Percentiles rank a stretch among this genome's conserved stretches.
Conservation (phyloP, 2,888 invertebrate genomes). For the Troilus luridus region DNA sequence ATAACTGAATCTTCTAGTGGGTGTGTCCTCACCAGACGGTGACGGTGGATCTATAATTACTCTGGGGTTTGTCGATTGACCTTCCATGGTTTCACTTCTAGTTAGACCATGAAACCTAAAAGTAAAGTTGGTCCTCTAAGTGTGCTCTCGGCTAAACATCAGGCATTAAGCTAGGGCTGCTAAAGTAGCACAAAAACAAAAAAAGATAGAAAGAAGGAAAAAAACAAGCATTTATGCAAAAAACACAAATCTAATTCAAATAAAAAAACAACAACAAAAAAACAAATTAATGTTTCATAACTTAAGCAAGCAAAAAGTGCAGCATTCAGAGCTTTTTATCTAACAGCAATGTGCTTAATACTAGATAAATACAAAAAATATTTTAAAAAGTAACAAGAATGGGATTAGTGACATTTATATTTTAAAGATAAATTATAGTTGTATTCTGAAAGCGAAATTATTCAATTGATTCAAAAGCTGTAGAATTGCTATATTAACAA, state of each 20-base stretch:
- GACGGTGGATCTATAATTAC: slow-evolving; percentile 84
- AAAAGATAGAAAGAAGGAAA: slow-evolving; percentile 25
- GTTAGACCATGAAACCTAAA: slow-evolving; percentile 63
- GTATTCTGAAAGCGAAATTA: slow-evolving; percentile 42
- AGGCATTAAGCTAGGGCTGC: slow-evolving; percentile 13
- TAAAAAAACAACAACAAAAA: slow-evolving; percentile 36
- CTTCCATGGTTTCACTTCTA: slow-evolving; percentile 64
- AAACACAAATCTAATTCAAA: slow-evolving; percentile 26
- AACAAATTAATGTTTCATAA: slow-evolving; percentile 41
- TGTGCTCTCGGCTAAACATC: slow-evolving; percentile 56
- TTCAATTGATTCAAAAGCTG: neutral
- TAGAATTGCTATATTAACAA: neutral
- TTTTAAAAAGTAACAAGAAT: neutral
- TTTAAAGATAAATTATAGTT: slow-evolving; percentile 17
- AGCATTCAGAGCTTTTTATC: slow-evolving; percentile 54
- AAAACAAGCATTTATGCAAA: slow-evolving; percentile 55
- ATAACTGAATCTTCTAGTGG: slow-evolving; percentile 67
- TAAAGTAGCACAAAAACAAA: slow-evolving; percentile 50
- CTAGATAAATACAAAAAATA: slow-evolving; percentile 9
- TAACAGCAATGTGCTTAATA: neutral
- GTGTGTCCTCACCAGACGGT: slow-evolving; percentile 69
- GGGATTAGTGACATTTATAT: slow-evolving; percentile 39
- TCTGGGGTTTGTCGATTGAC: slow-evolving; percentile 60
- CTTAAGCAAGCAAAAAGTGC: slow-evolving; percentile 56
- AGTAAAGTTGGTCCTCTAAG: slow-evolving; percentile 58